A percentile compares a stretch with the other conserved stretches of the same genome.
Evolutionary conservation across 2,797 vertebrate species (phyloP).

Genomic region (Phylloscopus collybita): DNA sequence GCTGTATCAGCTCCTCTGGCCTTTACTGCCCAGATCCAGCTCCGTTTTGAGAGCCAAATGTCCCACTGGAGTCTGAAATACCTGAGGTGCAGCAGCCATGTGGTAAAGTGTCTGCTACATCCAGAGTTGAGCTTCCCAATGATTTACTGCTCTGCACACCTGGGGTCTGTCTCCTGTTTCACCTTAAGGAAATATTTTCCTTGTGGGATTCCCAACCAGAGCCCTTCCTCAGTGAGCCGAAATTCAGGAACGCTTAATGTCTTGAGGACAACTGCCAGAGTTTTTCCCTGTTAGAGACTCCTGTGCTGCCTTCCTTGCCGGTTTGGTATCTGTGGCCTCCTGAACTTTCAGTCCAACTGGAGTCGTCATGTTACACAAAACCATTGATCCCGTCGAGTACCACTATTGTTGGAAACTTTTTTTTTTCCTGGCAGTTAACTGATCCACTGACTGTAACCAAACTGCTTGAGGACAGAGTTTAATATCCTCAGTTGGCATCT

Average conservation of each 20-base stretch:
- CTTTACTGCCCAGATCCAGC: background rate
- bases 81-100: background rate
- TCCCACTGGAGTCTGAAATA: background rate
- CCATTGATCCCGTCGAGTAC: slow-evolving; percentile 31
- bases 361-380: slow-evolving; percentile 16
- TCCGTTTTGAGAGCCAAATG: background rate
- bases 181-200: background rate
- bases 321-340: background rate
- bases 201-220: background rate
- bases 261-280: background rate
- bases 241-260: background rate
- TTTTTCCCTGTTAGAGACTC: background rate
- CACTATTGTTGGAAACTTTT: slow-evolving; percentile 10
- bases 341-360: slow-evolving; percentile 22
- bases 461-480: slow-evolving; percentile 30
- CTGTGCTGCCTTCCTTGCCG: background rate
- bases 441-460: background rate
- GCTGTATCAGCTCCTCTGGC: background rate
- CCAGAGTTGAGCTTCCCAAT: background rate
- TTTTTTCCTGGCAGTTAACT: background rate
- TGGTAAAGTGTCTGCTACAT: background rate
- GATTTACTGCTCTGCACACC: background rate
- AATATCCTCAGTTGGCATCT: slow-evolving; percentile 7
- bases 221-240: background rate
- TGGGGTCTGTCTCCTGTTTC: background rate